These are phyloP conservation scores for Pithys albifrons DNA, from an alignment of 2,113 vertebrate genomes.

Conservation along the genomic window DNA sequence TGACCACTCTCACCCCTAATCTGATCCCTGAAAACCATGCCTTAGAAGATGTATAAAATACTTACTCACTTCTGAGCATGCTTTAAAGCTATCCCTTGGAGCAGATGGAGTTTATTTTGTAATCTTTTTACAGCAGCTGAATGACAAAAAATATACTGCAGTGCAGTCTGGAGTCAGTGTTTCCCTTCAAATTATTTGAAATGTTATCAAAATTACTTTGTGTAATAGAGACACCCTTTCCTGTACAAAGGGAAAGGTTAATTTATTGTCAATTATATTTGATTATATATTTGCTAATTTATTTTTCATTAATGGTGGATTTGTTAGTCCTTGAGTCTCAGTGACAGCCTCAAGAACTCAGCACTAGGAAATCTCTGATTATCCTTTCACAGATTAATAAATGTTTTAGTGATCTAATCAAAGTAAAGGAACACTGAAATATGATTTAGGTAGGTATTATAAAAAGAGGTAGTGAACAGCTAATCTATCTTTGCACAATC, in stretches of 20 bases:
- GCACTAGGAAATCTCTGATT: neutral
- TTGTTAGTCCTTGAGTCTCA: neutral
- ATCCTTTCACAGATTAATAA: neutral
- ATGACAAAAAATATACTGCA: neutral
- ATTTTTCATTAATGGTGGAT: neutral
- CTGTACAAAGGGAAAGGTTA: neutral
- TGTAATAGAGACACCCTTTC: neutral
- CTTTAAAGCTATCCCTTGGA: conserved; percentile 49
- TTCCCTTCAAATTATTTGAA: neutral
- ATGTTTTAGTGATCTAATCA: conserved; percentile 9
- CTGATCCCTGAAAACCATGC: conserved; percentile 18
- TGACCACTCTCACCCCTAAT: neutral
- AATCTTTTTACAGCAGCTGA: conserved; percentile 47
- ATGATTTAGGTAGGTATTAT: neutral
- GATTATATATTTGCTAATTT: conserved; percentile 20
- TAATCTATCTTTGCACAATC: neutral
- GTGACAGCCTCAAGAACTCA: neutral
- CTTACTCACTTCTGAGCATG: conserved; percentile 1
- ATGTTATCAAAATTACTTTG: neutral
- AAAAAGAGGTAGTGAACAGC: neutral
- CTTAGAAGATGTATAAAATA: conserved; percentile 2
- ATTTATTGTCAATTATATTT: neutral
- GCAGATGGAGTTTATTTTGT: conserved; percentile 54
- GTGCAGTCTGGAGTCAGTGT: neutral
- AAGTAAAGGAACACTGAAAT: neutral